phyloP scores from a whole-genome alignment of 2,113 vertebrate species.

The Leptodactylus fuscus region DNA sequence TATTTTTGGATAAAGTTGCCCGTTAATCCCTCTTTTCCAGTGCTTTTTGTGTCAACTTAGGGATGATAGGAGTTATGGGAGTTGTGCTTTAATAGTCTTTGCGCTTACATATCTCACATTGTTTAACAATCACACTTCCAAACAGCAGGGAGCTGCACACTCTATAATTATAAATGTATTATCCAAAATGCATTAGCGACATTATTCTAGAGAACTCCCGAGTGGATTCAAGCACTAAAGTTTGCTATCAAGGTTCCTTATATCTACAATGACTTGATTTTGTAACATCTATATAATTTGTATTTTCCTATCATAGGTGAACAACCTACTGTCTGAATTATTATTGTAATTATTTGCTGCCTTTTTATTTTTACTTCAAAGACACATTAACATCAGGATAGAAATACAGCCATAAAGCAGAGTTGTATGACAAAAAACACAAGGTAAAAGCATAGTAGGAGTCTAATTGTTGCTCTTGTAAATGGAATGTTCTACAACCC shows the following conservation, averaged over 20 bases:
- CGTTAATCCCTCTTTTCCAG: background rate
- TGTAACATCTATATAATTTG: conserved; percentile 44
- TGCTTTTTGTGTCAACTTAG: background rate
- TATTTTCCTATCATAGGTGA: conserved; percentile 30
- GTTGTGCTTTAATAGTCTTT: conserved; percentile 15
- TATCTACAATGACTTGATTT: conserved; percentile 42
- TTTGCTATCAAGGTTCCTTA: conserved; percentile 18
- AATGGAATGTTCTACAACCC: conserved; percentile 23
- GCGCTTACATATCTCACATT: background rate
- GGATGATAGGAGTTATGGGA: background rate
- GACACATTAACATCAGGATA: conserved; percentile 24
- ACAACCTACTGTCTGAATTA: conserved; percentile 26
- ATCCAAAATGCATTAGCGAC: conserved; percentile 22
- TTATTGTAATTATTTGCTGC: conserved; percentile 32
- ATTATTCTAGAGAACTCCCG: conserved; percentile 8
- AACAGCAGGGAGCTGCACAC: background rate
- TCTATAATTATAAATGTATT: conserved; percentile 37
- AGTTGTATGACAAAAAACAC: conserved; percentile 38
- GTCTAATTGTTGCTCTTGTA: conserved; percentile 52
- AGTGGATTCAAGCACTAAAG: conserved; percentile 25
- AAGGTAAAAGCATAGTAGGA: conserved; percentile 38
- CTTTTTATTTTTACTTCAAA: conserved; percentile 53
- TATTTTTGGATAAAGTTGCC: background rate
- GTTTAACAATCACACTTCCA: conserved; percentile 29
- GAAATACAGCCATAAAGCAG: background rate